These are phyloP conservation scores for Cyprinodon variegatus DNA, from an alignment of 2,113 vertebrate genomes.

Conservation along the genomic window DNA sequence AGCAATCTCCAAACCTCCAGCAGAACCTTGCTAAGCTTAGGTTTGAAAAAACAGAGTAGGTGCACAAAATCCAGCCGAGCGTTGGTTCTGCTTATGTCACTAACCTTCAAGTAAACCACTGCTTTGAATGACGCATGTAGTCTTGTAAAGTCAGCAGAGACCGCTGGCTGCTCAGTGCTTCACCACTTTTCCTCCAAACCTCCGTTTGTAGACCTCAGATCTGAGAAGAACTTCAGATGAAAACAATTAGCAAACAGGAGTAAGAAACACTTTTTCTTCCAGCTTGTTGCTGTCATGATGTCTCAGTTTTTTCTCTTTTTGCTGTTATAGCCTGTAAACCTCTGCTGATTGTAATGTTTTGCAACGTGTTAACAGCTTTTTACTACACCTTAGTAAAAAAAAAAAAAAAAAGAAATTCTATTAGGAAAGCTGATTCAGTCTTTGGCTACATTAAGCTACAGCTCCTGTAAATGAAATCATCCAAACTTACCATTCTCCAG, in stretches of 20 bases:
- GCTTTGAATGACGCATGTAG: slow-evolving; percentile 61
- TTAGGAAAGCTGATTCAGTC: background rate
- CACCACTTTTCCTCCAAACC: slow-evolving; percentile 60
- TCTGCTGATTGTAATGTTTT: background rate
- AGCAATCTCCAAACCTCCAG: too few species aligned
- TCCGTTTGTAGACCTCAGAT: slow-evolving; percentile 57
- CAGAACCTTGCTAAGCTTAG: too few species aligned
- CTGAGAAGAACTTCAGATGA: slow-evolving; percentile 46
- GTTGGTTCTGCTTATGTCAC: too few species aligned
- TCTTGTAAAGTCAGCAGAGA: slow-evolving; percentile 61
- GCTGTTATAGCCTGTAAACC: slow-evolving; percentile 9
- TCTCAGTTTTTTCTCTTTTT: background rate
- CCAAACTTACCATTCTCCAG: background rate
- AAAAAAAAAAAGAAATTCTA: background rate
- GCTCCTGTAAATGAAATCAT: background rate
- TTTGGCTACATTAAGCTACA: background rate
- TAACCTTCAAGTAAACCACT: slow-evolving; percentile 44
- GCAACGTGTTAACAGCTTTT: background rate
- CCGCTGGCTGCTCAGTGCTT: slow-evolving; percentile 68
- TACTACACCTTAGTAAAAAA: background rate
- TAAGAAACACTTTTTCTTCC: slow-evolving; percentile 23
- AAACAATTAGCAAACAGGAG: slow-evolving; percentile 50
- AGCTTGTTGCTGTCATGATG: background rate
- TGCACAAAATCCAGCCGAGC: too few species aligned
- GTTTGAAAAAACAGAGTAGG: too few species aligned